Conservation (phyloP, 2,888 invertebrate genomes). For the Dysmachus trigonus region DNA sequence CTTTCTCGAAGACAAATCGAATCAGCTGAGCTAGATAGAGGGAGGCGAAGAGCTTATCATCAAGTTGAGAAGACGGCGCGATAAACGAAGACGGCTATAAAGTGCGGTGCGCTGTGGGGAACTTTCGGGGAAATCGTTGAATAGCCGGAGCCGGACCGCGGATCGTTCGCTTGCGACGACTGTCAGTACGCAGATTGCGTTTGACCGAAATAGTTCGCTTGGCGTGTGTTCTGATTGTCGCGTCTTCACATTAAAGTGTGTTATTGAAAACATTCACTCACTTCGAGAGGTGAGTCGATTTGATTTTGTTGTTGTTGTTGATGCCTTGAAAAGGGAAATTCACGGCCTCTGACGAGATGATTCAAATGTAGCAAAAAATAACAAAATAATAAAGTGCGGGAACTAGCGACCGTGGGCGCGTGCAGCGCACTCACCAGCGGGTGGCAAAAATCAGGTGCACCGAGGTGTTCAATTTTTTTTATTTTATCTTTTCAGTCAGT, state of each 20-base stretch:
- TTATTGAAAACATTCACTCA: not conserved
- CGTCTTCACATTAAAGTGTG: not conserved
- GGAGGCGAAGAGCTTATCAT: not conserved
- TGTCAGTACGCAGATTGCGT: slow-evolving; percentile 10
- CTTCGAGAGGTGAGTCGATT: not conserved
- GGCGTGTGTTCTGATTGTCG: not conserved
- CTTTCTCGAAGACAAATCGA: not conserved
- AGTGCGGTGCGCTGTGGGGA: not conserved
- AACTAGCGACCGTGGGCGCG: not conserved
- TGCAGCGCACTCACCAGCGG: not conserved
- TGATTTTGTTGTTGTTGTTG: not conserved
- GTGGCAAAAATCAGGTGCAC: not conserved
- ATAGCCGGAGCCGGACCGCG: not conserved
- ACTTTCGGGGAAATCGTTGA: not conserved
- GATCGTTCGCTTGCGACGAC: not conserved
- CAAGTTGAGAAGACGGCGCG: not conserved
- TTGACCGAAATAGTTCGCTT: not conserved
- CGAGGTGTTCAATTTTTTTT: not conserved
- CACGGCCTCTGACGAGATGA: not conserved
- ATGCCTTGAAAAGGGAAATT: not conserved
- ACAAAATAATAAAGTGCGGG: not conserved
- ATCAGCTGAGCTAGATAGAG: slow-evolving; percentile 21
- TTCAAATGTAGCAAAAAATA: not conserved
- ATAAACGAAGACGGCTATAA: not conserved
- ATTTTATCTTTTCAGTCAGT: not conserved